A percentile compares a stretch with the other conserved stretches of the same genome.
Evolutionary conservation across 1,140 invertebrate genomes (phyloP).

Genomic region (Drosophila baimaii): DNA sequence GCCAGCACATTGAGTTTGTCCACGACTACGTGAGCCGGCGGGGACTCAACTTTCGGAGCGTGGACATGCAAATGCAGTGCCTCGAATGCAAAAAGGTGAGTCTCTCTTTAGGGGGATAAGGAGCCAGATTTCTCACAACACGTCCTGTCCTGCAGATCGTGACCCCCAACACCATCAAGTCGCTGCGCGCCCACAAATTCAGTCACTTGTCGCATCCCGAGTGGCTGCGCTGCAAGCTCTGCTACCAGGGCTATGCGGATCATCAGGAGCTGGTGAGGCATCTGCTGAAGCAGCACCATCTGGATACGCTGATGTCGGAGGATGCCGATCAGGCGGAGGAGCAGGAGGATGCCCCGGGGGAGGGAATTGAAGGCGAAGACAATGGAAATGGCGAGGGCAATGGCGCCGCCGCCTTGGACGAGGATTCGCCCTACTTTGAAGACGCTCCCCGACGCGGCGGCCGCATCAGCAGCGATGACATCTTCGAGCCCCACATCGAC

Average conservation of each 20-base stretch:
- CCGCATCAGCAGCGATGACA: constrained; percentile 66
- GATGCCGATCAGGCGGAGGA: constrained; percentile 15
- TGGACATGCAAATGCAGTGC: constrained; percentile 76
- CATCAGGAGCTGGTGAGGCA: constrained; percentile 61
- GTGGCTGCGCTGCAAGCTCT: constrained; percentile 77
- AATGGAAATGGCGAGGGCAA: constrained; percentile 25
- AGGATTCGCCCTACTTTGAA: constrained; percentile 55
- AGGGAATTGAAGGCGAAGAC: constrained; percentile 47
- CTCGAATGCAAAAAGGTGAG: constrained; percentile 71
- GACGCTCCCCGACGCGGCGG: constrained; percentile 61
- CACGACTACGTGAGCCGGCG: constrained; percentile 72
- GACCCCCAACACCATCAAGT: constrained; percentile 61
- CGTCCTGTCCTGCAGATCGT: constrained; percentile 45
- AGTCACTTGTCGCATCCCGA: constrained; percentile 69
- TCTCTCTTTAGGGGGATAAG: too few species aligned
- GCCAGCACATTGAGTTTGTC: constrained; percentile 75
- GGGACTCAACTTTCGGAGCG: constrained; percentile 68
- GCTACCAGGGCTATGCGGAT: constrained; percentile 63
- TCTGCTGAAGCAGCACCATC: constrained; percentile 66
- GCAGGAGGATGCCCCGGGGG: constrained; percentile 1
- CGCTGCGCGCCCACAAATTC: constrained; percentile 72
- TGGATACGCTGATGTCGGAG: constrained; percentile 53
- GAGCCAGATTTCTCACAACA: not conserved
- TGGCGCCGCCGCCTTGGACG: constrained; percentile 35
- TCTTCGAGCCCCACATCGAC: constrained; percentile 75